A percentile compares a stretch with the other conserved stretches of the same genome.
Evolutionary conservation across 1,140 invertebrate species (phyloP).

Genomic region (Lerema accius): DNA sequence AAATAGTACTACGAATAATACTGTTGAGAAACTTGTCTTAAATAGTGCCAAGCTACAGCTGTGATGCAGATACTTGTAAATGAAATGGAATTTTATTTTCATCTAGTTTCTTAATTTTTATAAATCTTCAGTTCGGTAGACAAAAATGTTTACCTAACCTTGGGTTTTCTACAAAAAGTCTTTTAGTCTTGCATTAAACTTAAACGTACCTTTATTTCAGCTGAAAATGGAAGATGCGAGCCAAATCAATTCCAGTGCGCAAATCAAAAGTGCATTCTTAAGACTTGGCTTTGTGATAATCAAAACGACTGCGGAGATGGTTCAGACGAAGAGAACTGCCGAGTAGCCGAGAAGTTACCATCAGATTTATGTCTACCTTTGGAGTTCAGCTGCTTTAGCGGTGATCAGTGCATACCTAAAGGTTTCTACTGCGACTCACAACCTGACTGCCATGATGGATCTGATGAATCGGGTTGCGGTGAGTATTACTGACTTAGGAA

Average conservation of each 20-base stretch:
- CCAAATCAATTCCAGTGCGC: slow-evolving; percentile 96
- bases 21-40: too few species aligned
- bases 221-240: slow-evolving; percentile 87
- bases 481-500: too few species aligned
- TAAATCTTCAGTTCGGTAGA: too few species aligned
- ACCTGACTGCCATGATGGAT: slow-evolving; percentile 93
- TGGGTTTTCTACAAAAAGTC: too few species aligned
- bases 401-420: slow-evolving; percentile 95
- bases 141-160: too few species aligned
- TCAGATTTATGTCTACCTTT: slow-evolving; percentile 87
- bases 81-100: too few species aligned
- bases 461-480: slow-evolving; percentile 97
- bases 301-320: slow-evolving; percentile 97
- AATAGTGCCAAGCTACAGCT: too few species aligned
- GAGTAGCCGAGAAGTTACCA: not conserved
- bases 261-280: slow-evolving; percentile 95
- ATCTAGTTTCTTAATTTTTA: too few species aligned
- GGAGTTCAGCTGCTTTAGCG: slow-evolving; percentile 91
- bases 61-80: too few species aligned
- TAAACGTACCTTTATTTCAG: slow-evolving; percentile 41
- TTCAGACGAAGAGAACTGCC: slow-evolving; percentile 88
- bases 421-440: slow-evolving; percentile 96
- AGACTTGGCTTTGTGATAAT: slow-evolving; percentile 94
- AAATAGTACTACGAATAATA: not conserved
- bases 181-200: too few species aligned